Conservation (phyloP, 2,888 invertebrate genomes). For the Conistra vaccinii region DNA sequence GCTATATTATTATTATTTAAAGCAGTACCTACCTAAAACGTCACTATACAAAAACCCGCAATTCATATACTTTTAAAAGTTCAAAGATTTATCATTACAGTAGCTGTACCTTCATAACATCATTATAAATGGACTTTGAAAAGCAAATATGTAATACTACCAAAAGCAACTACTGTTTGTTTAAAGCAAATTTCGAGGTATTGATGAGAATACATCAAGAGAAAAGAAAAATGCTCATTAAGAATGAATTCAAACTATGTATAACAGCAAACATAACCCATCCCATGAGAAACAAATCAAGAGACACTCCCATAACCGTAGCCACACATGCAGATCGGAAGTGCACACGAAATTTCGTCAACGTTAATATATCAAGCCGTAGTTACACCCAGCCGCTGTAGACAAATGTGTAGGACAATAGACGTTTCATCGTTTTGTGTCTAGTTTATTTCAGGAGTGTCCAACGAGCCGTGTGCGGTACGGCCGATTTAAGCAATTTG, state of each 20-base stretch:
- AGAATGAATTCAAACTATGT: not conserved
- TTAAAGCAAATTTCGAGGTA: not conserved
- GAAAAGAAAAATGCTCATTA: conserved; percentile 1
- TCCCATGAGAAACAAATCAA: conserved; percentile 51
- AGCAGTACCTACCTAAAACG: too few relatives aligned
- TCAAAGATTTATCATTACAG: not conserved
- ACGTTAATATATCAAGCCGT: conserved; percentile 61
- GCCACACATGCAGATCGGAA: conserved; percentile 66
- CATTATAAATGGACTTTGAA: not conserved
- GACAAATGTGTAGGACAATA: conserved; percentile 66
- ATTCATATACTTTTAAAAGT: not conserved
- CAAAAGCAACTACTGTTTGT: not conserved
- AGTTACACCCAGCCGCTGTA: conserved; percentile 64
- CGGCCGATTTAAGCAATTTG: conserved; percentile 78
- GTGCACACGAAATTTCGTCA: conserved; percentile 61
- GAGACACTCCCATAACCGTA: conserved; percentile 58
- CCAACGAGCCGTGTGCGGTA: conserved; percentile 73
- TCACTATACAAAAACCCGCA: too few relatives aligned
- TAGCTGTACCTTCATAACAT: not conserved
- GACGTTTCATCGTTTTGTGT: conserved; percentile 75
- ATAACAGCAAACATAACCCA: conserved; percentile 21
- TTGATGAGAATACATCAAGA: not conserved
- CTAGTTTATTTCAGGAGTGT: conserved; percentile 82
- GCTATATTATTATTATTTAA: not conserved
- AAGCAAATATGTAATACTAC: not conserved